Base-by-base conservation (phyloP, 2,888 invertebrate genomes). In the Catocala sponsa region DNA sequence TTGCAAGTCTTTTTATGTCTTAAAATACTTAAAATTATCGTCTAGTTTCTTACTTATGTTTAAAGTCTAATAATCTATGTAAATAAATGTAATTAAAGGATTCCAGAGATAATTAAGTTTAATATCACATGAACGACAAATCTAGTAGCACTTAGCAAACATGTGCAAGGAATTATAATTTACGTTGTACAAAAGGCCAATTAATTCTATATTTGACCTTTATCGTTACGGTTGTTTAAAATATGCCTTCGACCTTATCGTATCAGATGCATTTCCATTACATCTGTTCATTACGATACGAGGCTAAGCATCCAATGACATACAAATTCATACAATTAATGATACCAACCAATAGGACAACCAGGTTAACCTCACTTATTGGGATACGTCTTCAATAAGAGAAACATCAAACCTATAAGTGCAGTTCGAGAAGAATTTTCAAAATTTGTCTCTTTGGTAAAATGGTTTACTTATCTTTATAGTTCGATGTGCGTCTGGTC, bases 321-420 rank as follows among this genome's bases (percentile, higher is more conserved):
- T 59, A 76, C 68, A 74, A 76, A 74, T 73, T 68, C 61, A 73
- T 56, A 68, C 76, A 74, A 75, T 77, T 77, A 75, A 67, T 61
- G 63, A 60, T 55, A 76, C 65, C 61, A 66, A 63, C 43, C 58
- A 49, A 48, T 74, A 74, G 63, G 66, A 64, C 11, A 46, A 35
- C 68, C 62, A 60, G 44, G 6, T 41, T 1, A 53, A n/a, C 13
- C n/a, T 6, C 12, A 5, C 33, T 5, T 9, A 13, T 44, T 11
- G 33, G 13, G 25, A 52, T 42, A 15, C 5, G 15, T 41, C 15
- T 25, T 25, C 25, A 25, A 25, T 25, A 25, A 25, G 1, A 25
- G 25, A 25, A 2, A 25, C 41, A 33, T 33, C 49, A 49, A n/a
- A 49, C 11, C 32, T 50, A 49, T 6, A 12, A 33, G 2, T 10